These are phyloP conservation scores for Bubo scandiacus DNA, from an alignment of 2,113 vertebrate genomes.

Conservation along the genomic window DNA sequence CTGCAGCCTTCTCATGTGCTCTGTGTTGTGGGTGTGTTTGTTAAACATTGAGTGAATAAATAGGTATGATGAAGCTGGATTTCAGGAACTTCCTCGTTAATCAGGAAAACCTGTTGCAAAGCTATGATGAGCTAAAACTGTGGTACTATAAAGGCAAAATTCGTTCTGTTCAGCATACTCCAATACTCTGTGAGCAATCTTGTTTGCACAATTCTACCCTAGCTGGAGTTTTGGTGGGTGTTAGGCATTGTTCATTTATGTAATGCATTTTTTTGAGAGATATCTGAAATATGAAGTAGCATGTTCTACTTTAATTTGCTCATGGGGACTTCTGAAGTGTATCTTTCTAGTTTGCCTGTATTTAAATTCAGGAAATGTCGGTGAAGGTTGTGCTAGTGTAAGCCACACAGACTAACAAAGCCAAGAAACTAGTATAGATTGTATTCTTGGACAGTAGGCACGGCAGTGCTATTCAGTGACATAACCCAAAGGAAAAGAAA, in stretches of 20 bases:
- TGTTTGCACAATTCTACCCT: background rate
- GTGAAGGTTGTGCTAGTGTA: background rate
- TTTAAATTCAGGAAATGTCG: background rate
- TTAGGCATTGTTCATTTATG: background rate
- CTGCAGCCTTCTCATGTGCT: background rate
- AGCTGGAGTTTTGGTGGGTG: background rate
- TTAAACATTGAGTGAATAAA: background rate
- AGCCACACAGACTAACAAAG: background rate
- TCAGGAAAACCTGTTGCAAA: background rate
- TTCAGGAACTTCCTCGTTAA: background rate
- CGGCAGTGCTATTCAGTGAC: background rate
- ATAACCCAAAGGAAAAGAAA: background rate
- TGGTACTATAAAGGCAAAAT: background rate
- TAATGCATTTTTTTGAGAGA: background rate
- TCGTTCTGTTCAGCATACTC: accelerated
- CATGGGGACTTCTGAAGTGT: background rate
- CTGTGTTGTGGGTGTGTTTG: background rate
- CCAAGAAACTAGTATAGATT: background rate
- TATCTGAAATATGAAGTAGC: background rate
- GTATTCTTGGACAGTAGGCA: background rate
- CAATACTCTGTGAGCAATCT: background rate
- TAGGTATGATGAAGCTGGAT: background rate
- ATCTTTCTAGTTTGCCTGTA: background rate
- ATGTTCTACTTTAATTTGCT: background rate
- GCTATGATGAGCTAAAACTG: background rate